Conservation (phyloP, 2,888 invertebrate genomes). For the Idaea straminata region DNA sequence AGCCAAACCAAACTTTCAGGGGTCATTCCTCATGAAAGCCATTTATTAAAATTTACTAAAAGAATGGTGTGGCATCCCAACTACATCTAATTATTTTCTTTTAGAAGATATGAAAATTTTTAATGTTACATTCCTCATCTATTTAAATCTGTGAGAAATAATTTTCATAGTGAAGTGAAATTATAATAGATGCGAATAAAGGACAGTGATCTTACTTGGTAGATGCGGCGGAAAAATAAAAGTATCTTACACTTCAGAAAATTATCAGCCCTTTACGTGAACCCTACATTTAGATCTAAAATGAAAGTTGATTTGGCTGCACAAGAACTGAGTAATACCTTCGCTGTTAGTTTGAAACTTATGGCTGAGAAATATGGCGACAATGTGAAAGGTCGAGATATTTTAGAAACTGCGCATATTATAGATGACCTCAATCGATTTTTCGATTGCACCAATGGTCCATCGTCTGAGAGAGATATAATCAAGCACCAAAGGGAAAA, state of each 20-base stretch:
- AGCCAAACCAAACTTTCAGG: no score
- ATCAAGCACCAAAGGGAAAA: not conserved
- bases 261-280: conserved; percentile 14
- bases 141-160: conserved; percentile 5
- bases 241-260: conserved; percentile 17
- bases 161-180: conserved; percentile 16
- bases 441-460: conserved; percentile 2
- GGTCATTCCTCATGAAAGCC: no score
- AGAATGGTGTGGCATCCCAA: not conserved
- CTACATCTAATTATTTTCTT: conserved; percentile 3
- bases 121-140: conserved; percentile 19
- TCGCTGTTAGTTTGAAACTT: conserved; percentile 7
- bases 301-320: conserved; percentile 11
- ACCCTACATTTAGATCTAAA: conserved; percentile 5
- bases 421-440: conserved; percentile 3
- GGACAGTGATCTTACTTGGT: conserved; percentile 21
- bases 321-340: conserved; percentile 8
- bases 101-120: conserved; percentile 1
- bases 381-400: not conserved
- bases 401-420: not conserved
- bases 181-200: conserved; percentile 11
- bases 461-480: not conserved
- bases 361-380: not conserved
- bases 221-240: conserved; percentile 18
- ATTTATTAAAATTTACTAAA: conserved; percentile 13